A percentile compares a stretch with the other conserved stretches of the same genome.
These are phyloP conservation scores for Papilio glaucus DNA, from an alignment of 1,140 invertebrate genomes.

Conservation along the genomic window DNA sequence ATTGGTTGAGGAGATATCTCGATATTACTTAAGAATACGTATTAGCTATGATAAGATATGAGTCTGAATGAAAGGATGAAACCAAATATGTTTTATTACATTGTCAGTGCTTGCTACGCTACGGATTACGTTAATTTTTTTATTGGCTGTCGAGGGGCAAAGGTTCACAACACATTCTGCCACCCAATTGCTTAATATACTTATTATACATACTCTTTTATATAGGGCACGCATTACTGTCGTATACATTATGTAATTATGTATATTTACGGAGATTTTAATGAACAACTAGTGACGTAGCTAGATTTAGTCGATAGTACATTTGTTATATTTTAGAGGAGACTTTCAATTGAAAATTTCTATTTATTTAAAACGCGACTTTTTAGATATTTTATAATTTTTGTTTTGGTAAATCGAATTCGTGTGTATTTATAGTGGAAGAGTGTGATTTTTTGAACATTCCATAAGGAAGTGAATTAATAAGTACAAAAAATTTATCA, in stretches of 20 bases:
- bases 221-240: constrained; percentile 36
- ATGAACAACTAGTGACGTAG: constrained; percentile 57
- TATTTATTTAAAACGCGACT: constrained; percentile 74
- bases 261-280: constrained; percentile 64
- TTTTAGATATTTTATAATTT: constrained; percentile 61
- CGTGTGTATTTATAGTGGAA: constrained; percentile 67
- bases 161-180: constrained; percentile 4
- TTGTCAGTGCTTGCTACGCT: constrained; percentile 26
- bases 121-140: constrained; percentile 19
- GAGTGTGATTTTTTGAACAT: constrained; percentile 78
- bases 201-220: constrained; percentile 4
- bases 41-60: not conserved
- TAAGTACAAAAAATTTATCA: constrained; percentile 78
- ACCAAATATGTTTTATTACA: constrained; percentile 36
- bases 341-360: constrained; percentile 57
- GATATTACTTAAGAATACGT: constrained; percentile 30
- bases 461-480: constrained; percentile 78
- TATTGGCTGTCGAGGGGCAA: constrained; percentile 13
- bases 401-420: constrained; percentile 54
- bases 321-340: constrained; percentile 53
- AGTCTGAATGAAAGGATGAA: constrained; percentile 1
- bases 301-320: constrained; percentile 63
- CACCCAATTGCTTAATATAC: constrained; percentile 1
- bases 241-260: constrained; percentile 49
- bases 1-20: constrained; percentile 31